Evolutionary conservation across 2,797 vertebrate species (phyloP).

Genomic region (Leptatherina wallacei): DNA sequence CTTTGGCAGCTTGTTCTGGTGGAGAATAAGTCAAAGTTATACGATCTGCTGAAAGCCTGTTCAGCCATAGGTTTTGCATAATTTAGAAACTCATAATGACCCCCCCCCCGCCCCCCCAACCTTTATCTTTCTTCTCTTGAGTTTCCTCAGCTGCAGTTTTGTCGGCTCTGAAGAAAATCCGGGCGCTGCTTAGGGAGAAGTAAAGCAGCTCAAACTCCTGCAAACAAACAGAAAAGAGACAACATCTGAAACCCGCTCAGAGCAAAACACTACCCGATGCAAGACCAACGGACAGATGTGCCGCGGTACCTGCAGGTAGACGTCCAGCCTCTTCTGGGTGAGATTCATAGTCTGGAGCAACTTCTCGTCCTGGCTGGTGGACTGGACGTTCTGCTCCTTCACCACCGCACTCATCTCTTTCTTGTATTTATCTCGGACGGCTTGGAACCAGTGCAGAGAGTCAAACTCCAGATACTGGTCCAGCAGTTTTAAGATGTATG

Average conservation of each 20-base stretch:
- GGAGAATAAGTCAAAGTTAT: conserved; percentile 40
- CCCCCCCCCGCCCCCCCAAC: conserved; percentile 64
- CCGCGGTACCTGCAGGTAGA: conserved; percentile 91
- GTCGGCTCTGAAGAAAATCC: conserved; percentile 99
- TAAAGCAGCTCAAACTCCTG: conserved; percentile 98
- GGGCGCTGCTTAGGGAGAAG: conserved; percentile 97
- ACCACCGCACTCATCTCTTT: conserved; percentile 93
- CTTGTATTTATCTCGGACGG: conserved; percentile 94
- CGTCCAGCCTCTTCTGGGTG: conserved; percentile 95
- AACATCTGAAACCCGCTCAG: neutral
- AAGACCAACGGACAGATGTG: neutral
- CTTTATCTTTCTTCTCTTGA: conserved; percentile 94
- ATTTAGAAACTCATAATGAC: conserved; percentile 47
- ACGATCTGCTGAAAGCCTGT: conserved; percentile 11
- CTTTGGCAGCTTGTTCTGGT: conserved; percentile 85
- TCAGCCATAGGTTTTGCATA: conserved; percentile 28
- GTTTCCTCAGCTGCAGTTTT: conserved; percentile 98
- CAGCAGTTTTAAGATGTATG: conserved; percentile 97
- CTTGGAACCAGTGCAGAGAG: conserved; percentile 99
- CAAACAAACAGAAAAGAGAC: conserved; percentile 12
- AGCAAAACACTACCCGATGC: too few relatives aligned
- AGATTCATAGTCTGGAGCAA: conserved; percentile 98
- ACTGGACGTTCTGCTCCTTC: conserved; percentile 94
- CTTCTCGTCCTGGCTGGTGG: conserved; percentile 93
- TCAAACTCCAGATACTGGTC: conserved; percentile 99